Base-by-base conservation (phyloP, 1,140 invertebrate genomes). In the Papilio polyxenes region DNA sequence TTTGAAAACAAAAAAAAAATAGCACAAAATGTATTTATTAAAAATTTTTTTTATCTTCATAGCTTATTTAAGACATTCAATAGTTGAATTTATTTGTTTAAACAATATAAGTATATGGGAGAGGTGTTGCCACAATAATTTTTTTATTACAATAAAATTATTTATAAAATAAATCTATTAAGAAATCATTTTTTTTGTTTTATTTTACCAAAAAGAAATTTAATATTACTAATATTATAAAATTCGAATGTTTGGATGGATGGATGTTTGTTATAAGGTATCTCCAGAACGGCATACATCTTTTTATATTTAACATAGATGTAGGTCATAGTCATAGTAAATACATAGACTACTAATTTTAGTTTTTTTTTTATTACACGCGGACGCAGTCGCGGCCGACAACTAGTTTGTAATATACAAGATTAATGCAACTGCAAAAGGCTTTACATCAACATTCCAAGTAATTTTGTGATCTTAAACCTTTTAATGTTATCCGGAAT, bases 21-120 rank as follows among this genome's bases (percentile, higher is more conserved):
- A 59, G 56, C 56, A 59, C 56, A 59, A 59, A 59, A 59, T 13
- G 11, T 59, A 59, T 59, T 59, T 59, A 59, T 51, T 51, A 51
- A 51, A 51, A 9, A 6, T 9, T 11, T 13, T 13, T 51, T 44
- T 44, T 44, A 44, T 44, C 7, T 44, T 51, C 4, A n/a, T 59
- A 3, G 56, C 0, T 2, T 59, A 2, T 1, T 59, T 59, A 59
- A n/a, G 56, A 59, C 13, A n/a, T 59, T 17, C 15, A 59, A 59
- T n/a, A 17, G 56, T n/a, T 17, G 56, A 59, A 15, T 53, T 13
- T 13, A 53, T 53, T 53, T 53, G 51, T 53, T 53, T 53, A 13
- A 53, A 53, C 15, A 53, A 53, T 10, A 13, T 65, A 65, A 11
- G 59, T 31, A 69, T 31, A 31, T 56, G 53, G 53, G 53, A 56